Base-by-base conservation (phyloP, 1,140 invertebrate genomes). In the Papilio helenus region DNA sequence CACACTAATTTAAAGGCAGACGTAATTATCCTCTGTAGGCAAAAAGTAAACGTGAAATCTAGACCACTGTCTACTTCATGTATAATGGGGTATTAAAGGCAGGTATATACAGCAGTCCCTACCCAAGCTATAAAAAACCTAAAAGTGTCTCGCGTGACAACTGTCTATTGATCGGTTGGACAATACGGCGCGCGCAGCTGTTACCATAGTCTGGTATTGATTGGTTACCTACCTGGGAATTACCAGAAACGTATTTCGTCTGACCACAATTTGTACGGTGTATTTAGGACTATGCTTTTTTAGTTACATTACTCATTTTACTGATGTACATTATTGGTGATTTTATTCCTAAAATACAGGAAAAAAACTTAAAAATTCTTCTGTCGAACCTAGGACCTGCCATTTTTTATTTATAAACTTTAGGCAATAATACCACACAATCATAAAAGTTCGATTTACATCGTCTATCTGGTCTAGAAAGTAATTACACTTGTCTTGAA, bases 111-210 rank as follows among this genome's bases (percentile, higher is more conserved):
- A 16, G 44, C 44, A 16, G 46, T 49, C 16, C 46, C 51, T 9
- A 55, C 18, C n/a, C 51, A n/a, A 55, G 5, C 49, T 51, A 18
- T 51, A 55, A 55, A 55, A 55, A 20, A 55, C 51, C 5, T n/a
- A 55, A 55, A 55, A 55, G 51, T 51, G 4, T 12, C 3, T 34
- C 61, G 23, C 26, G 1, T 68, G 61, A 68, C 61, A 29, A 68
- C 61, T 3, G 61, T 0, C 58, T 68, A 68, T 68, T 68, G 61
- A 68, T 68, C 61, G 23, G 14, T 16, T 5, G 14, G 61, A 26
- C 58, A 65, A 65, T 29, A 65, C 61, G 29, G 61, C 61, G 61
- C 61, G 61, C 61, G 61, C 61, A 68, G 61, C 61, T 68, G 61
- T 23, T 61, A 20, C 58, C 2, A 7, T 18, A 26, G 10, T 23